phyloP scores from a whole-genome alignment of 2,888 invertebrate species.

The Rhopalosiphum nymphaeae region DNA sequence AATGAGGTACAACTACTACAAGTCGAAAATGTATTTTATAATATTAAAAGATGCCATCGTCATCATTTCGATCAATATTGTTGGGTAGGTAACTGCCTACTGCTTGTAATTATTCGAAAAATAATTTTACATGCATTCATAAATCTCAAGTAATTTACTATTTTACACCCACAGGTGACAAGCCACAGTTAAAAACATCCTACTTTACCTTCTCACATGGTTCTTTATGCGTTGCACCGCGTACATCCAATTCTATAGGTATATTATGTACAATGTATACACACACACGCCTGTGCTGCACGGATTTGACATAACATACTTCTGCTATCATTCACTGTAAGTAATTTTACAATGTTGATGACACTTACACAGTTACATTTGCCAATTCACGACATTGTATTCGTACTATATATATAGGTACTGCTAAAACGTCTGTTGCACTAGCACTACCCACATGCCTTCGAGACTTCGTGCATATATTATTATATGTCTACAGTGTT shows the following conservation, averaged over 20 bases:
- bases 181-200: conserved; percentile 1
- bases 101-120: background rate
- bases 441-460: background rate
- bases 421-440: background rate
- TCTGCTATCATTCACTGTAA: background rate
- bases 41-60: background rate
- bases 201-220: background rate
- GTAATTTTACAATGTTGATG: conserved; percentile 34
- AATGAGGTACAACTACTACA: background rate
- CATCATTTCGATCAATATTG: background rate
- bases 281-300: background rate
- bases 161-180: background rate
- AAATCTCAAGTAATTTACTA: background rate
- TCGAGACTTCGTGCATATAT: background rate
- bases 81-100: background rate
- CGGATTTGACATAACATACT: conserved; percentile 2
- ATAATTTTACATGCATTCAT: background rate
- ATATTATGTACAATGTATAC: background rate
- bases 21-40: background rate
- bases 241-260: background rate
- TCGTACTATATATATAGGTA: background rate
- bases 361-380: conserved; percentile 43
- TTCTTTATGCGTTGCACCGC: background rate
- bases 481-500: background rate
- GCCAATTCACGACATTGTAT: conserved; percentile 22